A percentile compares a stretch with the other conserved stretches of the same genome.
phyloP scores from a whole-genome alignment of 2,113 vertebrate species.

The Colinus virginianus region DNA sequence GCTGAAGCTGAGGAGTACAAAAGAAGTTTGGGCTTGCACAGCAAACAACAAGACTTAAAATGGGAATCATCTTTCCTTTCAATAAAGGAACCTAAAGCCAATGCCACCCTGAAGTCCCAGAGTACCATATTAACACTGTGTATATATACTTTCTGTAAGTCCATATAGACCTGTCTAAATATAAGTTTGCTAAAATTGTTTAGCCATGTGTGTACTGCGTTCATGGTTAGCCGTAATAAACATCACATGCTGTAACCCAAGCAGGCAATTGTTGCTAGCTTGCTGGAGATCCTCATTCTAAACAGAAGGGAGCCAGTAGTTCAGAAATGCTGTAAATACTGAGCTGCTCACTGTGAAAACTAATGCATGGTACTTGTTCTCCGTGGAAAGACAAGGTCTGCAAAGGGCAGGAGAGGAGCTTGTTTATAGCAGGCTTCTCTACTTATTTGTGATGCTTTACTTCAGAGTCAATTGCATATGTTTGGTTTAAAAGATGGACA shows the following conservation, averaged over 20 bases:
- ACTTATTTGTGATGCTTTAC: neutral
- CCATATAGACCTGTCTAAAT: neutral
- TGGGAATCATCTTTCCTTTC: neutral
- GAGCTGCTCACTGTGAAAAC: neutral
- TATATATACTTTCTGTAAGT: neutral
- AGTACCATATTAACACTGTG: neutral
- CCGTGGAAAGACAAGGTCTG: neutral
- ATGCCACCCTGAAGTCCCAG: constrained; percentile 4
- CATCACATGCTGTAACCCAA: neutral
- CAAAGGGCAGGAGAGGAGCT: neutral
- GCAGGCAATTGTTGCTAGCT: constrained; percentile 10
- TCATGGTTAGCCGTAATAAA: neutral
- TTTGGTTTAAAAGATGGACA: neutral
- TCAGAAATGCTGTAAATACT: constrained; percentile 9
- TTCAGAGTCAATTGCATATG: neutral
- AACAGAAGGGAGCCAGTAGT: neutral
- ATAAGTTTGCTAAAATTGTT: neutral
- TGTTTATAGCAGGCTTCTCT: neutral
- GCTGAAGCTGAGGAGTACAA: neutral
- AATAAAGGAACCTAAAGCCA: neutral
- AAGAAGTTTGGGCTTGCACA: neutral
- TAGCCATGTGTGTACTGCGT: neutral
- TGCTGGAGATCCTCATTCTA: constrained; percentile 2
- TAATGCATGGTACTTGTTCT: neutral
- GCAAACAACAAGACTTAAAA: neutral